Evolutionary conservation across 2,888 invertebrate species (phyloP).

Genomic region (Pseudeuparius sepicola): DNA sequence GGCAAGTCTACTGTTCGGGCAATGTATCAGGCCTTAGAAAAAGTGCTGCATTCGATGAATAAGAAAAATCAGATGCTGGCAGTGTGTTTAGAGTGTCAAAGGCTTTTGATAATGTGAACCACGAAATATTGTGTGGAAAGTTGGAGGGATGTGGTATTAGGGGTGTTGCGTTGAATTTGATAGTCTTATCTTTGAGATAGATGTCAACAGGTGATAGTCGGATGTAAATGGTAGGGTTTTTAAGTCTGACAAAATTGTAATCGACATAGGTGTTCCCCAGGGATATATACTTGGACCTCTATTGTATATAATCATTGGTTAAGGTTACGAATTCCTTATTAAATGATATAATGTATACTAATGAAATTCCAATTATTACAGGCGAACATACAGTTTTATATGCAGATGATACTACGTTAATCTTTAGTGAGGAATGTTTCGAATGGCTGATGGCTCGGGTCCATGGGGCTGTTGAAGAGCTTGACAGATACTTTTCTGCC

Average conservation of each 20-base stretch:
- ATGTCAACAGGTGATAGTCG: no score
- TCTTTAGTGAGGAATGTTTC: no score
- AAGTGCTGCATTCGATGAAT: constrained; percentile 4
- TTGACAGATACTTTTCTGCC: no score
- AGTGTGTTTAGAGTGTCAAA: constrained; percentile 2
- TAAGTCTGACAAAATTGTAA: not conserved
- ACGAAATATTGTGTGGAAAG: not conserved
- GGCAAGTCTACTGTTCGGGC: constrained; percentile 9
- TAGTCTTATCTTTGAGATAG: no score
- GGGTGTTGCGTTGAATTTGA: no score
- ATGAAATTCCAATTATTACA: not conserved
- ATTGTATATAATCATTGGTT: no score
- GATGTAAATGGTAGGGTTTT: not conserved
- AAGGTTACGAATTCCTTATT: no score
- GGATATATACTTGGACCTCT: not conserved
- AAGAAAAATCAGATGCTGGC: constrained; percentile 2
- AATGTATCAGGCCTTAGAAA: constrained; percentile 10
- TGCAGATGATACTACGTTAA: not conserved
- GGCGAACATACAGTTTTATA: not conserved
- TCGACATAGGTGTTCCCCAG: constrained; percentile 1
- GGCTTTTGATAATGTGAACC: constrained; percentile 1
- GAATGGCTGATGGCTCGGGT: no score
- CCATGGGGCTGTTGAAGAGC: no score
- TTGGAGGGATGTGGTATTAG: not conserved
- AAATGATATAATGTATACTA: no score